Base-by-base conservation (phyloP, 2,888 invertebrate species). In the Tromatobia lineatoria region DNA sequence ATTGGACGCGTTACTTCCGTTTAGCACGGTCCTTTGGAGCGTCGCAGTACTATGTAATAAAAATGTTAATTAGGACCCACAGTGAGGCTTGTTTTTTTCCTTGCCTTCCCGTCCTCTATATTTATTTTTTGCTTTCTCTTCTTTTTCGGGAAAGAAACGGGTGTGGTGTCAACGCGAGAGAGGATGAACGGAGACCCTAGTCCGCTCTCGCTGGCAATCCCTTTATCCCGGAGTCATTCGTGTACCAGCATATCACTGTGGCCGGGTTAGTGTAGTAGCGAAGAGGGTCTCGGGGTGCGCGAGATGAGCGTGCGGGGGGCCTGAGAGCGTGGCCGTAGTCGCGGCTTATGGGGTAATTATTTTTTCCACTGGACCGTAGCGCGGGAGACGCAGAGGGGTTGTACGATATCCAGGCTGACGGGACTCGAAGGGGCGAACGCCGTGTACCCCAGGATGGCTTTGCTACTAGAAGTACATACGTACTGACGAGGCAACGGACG, bases 31-130 rank as follows among this genome's bases (percentile, higher is more conserved):
- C 50, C 75, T 67, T 83, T 67, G 71, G 80, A 71, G 76, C 57
- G 59, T 80, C 47, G 61, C 29, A 61, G 69, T 83, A 34, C 69
- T 73, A 45, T 73, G 77, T 74, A 83, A 83, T 83, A 83, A 83
- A 83, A 83, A 83, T 83, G 83, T 83, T 83, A 83, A 83, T 83
- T 80, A 83, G 83, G 71, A 80, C 42, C 13, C 71, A n/a, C n/a
- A 11, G 64, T 7, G 69, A 47, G 47, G 54, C 59, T 61, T 42
- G 34, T 50, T 52, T 25, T 42, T 47, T 47, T 47, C 29, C 23
- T 57, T n/a, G 25, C 45, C 45, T 23, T 59, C 57, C 3, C 20
- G 29, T 71, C 57, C 29, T 29, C 18, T 52, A n/a, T 61, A 11
- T 64, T 20, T 61, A n/a, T 38, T 61, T 61, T 34, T 18, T n/a